phyloP scores from a whole-genome alignment of 1,140 invertebrate genomes.

The Sitobion miscanthi region DNA sequence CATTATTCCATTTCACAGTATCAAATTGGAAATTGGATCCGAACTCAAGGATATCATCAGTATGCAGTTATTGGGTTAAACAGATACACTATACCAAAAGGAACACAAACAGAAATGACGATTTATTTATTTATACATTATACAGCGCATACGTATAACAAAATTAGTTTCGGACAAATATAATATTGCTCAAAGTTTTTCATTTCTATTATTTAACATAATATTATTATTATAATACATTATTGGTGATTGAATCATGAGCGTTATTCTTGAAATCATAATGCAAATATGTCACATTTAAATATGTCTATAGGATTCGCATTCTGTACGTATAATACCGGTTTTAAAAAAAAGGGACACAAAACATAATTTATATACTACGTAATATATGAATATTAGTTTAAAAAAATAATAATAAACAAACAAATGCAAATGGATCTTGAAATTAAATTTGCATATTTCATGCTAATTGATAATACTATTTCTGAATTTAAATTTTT shows the following conservation, averaged over 20 bases:
- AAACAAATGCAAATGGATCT: no score
- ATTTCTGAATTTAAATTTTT: no score
- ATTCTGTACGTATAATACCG: no score
- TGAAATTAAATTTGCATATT: no score
- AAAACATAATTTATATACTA: no score
- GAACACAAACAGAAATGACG: neutral
- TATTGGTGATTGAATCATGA: neutral
- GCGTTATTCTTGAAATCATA: neutral
- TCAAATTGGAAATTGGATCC: constrained; percentile 42
- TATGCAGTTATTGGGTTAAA: constrained; percentile 3
- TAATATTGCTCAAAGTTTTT: neutral
- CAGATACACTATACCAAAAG: neutral
- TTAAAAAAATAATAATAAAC: no score
- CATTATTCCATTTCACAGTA: constrained; percentile 21
- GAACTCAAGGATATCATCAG: constrained; percentile 15
- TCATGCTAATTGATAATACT: no score
- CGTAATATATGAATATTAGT: no score
- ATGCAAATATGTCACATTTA: neutral
- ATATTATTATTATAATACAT: neutral
- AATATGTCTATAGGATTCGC: neutral
- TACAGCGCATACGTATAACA: neutral
- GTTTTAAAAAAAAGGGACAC: no score
- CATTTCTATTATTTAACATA: neutral
- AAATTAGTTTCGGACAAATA: neutral
- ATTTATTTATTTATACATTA: neutral